Evolutionary conservation across 2,113 vertebrate genomes (phyloP).

Genomic region (Charina bottae): DNA sequence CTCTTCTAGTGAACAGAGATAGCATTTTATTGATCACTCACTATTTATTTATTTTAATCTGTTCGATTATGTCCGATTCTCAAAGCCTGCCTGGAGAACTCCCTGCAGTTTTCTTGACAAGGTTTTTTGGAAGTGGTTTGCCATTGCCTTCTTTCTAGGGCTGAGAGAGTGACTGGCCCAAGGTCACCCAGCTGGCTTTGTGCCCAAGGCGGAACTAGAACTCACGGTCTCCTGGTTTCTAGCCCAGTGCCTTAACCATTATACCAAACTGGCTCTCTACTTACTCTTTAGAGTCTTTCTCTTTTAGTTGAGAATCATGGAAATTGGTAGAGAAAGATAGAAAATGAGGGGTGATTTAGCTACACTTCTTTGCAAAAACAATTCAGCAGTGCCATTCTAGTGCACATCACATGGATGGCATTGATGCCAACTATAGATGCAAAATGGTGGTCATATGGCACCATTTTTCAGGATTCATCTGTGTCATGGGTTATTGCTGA

Average conservation of each 20-base stretch:
- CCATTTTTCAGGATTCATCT: background rate
- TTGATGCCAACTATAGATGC: background rate
- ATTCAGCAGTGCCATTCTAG: background rate
- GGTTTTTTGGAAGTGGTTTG: too few relatives aligned
- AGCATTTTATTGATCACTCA: background rate
- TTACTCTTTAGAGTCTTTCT: background rate
- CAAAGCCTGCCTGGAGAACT: too few relatives aligned
- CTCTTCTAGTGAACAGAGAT: constrained; percentile 30
- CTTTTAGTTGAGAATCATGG: background rate
- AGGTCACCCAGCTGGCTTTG: too few relatives aligned
- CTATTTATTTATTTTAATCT: too few relatives aligned
- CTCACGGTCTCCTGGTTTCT: too few relatives aligned
- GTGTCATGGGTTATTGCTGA: background rate
- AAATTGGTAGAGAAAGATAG: background rate
- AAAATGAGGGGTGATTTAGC: constrained; percentile 5
- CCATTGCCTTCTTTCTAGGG: too few relatives aligned
- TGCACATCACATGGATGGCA: background rate
- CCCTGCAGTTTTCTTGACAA: too few relatives aligned
- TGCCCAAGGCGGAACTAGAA: too few relatives aligned
- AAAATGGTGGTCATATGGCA: background rate
- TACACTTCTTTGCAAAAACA: background rate
- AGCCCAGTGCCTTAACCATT: too few relatives aligned
- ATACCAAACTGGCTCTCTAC: background rate
- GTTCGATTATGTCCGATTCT: too few relatives aligned
- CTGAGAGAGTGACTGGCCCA: too few relatives aligned